Conservation (phyloP, 2,113 vertebrate genomes). For the Acanthochromis polyacanthus region DNA sequence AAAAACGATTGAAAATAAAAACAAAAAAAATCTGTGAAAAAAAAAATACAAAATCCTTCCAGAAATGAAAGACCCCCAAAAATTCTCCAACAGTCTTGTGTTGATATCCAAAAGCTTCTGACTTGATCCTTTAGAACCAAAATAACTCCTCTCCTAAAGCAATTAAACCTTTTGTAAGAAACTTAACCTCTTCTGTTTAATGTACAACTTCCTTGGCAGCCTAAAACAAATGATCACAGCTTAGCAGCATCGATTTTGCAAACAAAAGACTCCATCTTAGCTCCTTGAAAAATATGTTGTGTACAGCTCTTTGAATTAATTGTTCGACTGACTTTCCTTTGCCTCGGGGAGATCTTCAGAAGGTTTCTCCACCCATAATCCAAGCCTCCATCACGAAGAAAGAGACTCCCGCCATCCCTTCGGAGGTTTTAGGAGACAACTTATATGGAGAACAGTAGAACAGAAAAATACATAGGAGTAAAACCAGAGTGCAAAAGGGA, state of each 20-base stretch:
- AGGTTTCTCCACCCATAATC: constrained; percentile 68
- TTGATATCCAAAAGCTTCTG: constrained; percentile 73
- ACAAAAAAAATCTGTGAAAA: constrained; percentile 8
- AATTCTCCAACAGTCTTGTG: constrained; percentile 68
- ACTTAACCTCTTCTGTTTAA: constrained; percentile 32
- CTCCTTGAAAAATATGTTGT: constrained; percentile 52
- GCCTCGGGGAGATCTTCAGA: constrained; percentile 62
- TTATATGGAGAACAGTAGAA: constrained; percentile 24
- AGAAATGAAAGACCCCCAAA: constrained; percentile 65
- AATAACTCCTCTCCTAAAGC: constrained; percentile 44
- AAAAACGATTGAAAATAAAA: constrained; percentile 44
- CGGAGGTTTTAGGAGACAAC: constrained; percentile 37
- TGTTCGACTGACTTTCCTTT: constrained; percentile 48
- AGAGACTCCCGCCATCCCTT: constrained; percentile 60
- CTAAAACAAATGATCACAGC: constrained; percentile 41
- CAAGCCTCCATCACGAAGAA: constrained; percentile 35
- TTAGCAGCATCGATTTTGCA: constrained; percentile 48
- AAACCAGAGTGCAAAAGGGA: constrained; percentile 43
- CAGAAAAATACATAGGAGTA: constrained; percentile 32
- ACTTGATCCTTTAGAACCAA: constrained; percentile 62
- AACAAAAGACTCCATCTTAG: constrained; percentile 67
- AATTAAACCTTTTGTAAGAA: constrained; percentile 28
- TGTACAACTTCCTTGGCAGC: constrained; percentile 30
- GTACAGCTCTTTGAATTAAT: constrained; percentile 46
- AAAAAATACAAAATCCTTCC: constrained; percentile 62